Conservation (phyloP, 2,113 vertebrate genomes). For the Pristiophorus japonicus region DNA sequence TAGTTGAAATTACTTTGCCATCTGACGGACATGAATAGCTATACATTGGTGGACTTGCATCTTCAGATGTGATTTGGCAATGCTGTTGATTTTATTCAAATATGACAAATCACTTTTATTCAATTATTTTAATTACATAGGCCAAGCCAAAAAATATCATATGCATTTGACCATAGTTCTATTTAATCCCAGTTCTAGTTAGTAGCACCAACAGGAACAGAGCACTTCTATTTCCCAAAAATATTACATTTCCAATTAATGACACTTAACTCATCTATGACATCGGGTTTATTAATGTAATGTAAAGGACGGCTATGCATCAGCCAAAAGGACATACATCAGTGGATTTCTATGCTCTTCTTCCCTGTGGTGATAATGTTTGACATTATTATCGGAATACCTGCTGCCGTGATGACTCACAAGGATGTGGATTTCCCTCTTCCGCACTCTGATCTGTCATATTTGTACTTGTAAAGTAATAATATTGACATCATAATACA, state of each 20-base stretch:
- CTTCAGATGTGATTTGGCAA: background rate
- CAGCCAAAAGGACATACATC: conserved; percentile 26
- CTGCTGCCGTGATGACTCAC: background rate
- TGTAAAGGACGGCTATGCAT: background rate
- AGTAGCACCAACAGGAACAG: background rate
- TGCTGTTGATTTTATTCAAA: conserved; percentile 1
- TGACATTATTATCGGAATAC: background rate
- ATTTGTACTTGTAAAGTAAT: background rate
- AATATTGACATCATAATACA: background rate
- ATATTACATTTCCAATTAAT: conserved; percentile 5
- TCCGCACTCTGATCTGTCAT: background rate
- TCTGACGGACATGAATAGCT: background rate
- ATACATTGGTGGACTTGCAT: background rate
- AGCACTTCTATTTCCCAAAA: background rate
- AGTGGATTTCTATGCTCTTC: conserved; percentile 19
- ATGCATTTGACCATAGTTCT: background rate
- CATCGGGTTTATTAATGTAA: background rate
- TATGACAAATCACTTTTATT: conserved; percentile 3
- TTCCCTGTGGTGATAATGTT: background rate
- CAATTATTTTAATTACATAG: conserved; percentile 15
- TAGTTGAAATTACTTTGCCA: background rate
- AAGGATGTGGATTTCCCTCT: background rate
- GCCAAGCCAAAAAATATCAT: background rate
- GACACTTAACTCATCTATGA: background rate
- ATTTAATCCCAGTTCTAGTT: background rate